Percentiles rank a stretch among this genome's conserved stretches.
Evolutionary conservation across 2,113 vertebrate species (phyloP).

Genomic region (Ictalurus punctatus): DNA sequence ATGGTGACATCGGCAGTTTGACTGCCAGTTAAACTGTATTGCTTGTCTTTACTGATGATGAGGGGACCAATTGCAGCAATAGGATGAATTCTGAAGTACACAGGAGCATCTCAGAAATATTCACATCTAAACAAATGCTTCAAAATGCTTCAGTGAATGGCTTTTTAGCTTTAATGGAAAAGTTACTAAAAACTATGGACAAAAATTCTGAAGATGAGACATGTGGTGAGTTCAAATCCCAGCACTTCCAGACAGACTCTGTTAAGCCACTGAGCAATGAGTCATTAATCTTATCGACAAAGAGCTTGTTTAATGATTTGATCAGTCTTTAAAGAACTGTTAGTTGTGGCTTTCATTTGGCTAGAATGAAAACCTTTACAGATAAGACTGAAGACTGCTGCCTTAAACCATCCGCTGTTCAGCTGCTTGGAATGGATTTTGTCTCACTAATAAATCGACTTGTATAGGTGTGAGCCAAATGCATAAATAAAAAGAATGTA

Average conservation of each 20-base stretch:
- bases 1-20: conserved; percentile 24
- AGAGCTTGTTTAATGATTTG: neutral
- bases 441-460: neutral
- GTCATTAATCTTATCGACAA: neutral
- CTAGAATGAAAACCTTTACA: neutral
- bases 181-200: neutral
- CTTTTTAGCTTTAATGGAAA: neutral
- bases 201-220: neutral
- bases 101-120: neutral
- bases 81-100: neutral
- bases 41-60: conserved; percentile 20
- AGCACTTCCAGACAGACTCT: neutral
- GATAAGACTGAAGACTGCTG: neutral
- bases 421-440: neutral
- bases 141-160: neutral
- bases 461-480: neutral
- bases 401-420: neutral
- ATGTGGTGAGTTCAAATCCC: neutral
- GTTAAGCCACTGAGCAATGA: neutral
- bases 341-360: neutral
- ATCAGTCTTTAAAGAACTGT: neutral
- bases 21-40: conserved; percentile 13
- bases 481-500: neutral
- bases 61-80: neutral
- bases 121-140: conserved; percentile 4